Percentiles rank a stretch among this genome's conserved stretches.
Conservation (phyloP, 2,888 invertebrate genomes). For the Dimorphilus gyrociliatus region DNA sequence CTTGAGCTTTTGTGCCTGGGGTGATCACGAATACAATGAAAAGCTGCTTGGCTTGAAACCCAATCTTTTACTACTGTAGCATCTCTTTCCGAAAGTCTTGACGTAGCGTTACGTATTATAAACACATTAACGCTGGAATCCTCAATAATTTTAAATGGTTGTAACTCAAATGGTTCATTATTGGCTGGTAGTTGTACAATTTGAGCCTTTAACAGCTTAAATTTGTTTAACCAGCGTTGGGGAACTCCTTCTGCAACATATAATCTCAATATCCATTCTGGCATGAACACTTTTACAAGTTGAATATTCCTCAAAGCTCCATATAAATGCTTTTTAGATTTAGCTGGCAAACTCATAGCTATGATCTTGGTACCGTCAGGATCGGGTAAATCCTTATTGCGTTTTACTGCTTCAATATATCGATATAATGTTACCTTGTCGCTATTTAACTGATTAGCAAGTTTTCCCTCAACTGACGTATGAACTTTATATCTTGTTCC, state of each 20-base stretch:
- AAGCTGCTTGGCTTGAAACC: constrained; percentile 10
- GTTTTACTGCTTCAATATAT: too few species aligned
- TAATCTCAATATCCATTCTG: constrained; percentile 13
- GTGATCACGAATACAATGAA: constrained; percentile 14
- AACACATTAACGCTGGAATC: constrained; percentile 10
- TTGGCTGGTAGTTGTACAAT: constrained; percentile 6
- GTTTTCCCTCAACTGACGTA: background rate
- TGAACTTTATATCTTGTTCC: constrained; percentile 5
- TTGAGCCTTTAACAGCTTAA: constrained; percentile 7
- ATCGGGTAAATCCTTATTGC: too few species aligned
- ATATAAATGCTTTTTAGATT: constrained; percentile 7
- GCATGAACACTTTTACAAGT: constrained; percentile 9
- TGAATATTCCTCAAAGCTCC: constrained; percentile 12
- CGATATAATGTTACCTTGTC: too few species aligned
- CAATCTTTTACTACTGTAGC: constrained; percentile 12
- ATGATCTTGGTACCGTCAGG: constrained; percentile 7
- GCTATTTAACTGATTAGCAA: background rate
- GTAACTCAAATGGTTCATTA: constrained; percentile 6
- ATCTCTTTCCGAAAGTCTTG: constrained; percentile 10
- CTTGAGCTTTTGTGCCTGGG: constrained; percentile 11
- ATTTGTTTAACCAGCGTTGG: constrained; percentile 5
- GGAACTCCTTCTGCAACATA: constrained; percentile 9
- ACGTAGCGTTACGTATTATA: constrained; percentile 12
- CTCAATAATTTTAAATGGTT: constrained; percentile 8
- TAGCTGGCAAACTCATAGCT: constrained; percentile 9